Conservation (phyloP, 2,888 invertebrate species). For the Hemithea aestivaria region DNA sequence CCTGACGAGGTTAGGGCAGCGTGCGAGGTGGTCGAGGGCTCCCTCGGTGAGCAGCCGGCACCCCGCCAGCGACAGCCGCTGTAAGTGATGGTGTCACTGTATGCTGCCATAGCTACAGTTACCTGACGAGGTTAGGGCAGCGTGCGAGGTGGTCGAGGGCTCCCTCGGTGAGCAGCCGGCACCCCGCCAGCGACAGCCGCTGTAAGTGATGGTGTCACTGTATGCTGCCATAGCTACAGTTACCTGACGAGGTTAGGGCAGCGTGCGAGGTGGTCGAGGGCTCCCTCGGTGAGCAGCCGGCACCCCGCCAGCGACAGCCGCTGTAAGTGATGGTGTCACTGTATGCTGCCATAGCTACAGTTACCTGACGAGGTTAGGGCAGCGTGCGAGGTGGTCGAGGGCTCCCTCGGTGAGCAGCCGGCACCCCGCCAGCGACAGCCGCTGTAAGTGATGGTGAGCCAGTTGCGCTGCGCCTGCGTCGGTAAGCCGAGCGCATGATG, state of each 20-base stretch:
- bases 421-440: conserved; percentile 90
- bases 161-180: conserved; percentile 88
- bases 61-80: too few species aligned
- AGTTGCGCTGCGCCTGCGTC: conserved; percentile 95
- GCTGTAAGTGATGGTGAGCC: conserved; percentile 85
- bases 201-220: conserved; percentile 86
- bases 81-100: too few species aligned
- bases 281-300: conserved; percentile 88
- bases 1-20: conserved; percentile 86
- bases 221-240: too few species aligned
- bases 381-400: conserved; percentile 88
- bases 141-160: conserved; percentile 89
- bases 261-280: conserved; percentile 88
- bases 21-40: conserved; percentile 88
- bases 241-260: conserved; percentile 84
- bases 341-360: too few species aligned
- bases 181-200: conserved; percentile 89
- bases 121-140: conserved; percentile 87
- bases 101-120: too few species aligned
- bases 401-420: conserved; percentile 89
- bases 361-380: conserved; percentile 82
- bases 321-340: conserved; percentile 85
- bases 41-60: conserved; percentile 90
- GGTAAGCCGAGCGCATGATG: conserved; percentile 92
- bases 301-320: conserved; percentile 90